Evolutionary conservation across 2,113 vertebrate species (phyloP).

Genomic region (Piprites chloris): DNA sequence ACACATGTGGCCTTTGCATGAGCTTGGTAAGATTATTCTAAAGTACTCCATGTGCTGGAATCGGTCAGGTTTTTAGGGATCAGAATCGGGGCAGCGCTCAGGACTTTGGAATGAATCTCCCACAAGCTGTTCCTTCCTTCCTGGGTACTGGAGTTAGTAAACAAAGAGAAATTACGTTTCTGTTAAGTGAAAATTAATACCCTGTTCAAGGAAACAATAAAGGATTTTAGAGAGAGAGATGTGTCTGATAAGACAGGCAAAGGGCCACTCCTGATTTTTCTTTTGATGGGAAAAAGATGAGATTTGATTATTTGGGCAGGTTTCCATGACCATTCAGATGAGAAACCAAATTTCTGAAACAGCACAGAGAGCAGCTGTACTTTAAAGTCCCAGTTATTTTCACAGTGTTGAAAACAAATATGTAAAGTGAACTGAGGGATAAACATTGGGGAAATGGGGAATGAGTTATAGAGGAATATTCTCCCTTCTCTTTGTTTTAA

Average conservation of each 20-base stretch:
- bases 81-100: neutral
- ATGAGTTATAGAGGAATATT: neutral
- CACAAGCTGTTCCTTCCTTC: neutral
- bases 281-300: neutral
- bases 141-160: neutral
- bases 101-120: neutral
- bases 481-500: neutral
- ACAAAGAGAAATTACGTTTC: neutral
- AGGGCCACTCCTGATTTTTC: neutral
- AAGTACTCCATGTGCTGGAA: neutral
- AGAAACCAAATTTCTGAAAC: conserved; percentile 4
- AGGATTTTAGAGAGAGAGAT: neutral
- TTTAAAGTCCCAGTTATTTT: neutral
- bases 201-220: neutral
- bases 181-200: neutral
- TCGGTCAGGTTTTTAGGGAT: neutral
- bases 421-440: neutral
- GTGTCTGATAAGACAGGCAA: neutral
- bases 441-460: neutral
- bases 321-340: neutral
- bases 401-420: neutral
- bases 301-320: neutral
- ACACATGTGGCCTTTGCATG: neutral
- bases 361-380: neutral
- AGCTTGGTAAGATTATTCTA: no score